Evolutionary conservation across 2,797 vertebrate genomes (phyloP).

Genomic region (Cheirogaleus major): DNA sequence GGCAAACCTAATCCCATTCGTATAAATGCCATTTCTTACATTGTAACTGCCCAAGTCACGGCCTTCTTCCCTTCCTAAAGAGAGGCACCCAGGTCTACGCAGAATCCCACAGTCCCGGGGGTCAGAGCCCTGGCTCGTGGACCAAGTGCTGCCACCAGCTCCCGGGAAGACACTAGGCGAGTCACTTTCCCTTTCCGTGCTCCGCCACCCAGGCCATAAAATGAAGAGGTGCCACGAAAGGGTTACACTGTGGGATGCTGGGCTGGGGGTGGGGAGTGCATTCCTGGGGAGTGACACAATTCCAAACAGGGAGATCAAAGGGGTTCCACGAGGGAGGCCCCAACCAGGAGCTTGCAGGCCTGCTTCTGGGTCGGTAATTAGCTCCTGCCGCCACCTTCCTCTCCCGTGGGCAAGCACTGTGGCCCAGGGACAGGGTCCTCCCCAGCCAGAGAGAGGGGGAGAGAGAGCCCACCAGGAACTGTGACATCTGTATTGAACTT

Average conservation of each 20-base stretch:
- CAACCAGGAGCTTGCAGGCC: conserved; percentile 69
- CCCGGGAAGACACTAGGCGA: neutral
- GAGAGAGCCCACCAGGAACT: conserved; percentile 63
- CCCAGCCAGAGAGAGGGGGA: neutral
- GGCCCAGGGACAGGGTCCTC: neutral
- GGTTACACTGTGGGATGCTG: conserved; percentile 61
- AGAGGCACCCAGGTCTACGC: neutral
- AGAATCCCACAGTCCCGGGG: rapidly evolving
- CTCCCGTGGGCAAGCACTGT: neutral
- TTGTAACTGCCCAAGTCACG: neutral
- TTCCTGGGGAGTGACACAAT: conserved; percentile 79
- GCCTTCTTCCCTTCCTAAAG: neutral
- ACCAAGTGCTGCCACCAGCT: neutral
- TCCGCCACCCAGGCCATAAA: neutral
- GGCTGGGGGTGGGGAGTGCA: conserved; percentile 49
- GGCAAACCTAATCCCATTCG: neutral
- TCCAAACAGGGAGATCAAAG: conserved; percentile 77
- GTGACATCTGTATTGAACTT: conserved; percentile 76
- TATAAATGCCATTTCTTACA: neutral
- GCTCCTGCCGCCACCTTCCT: conserved; percentile 72
- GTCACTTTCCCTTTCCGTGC: conserved; percentile 49
- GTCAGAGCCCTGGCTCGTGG: neutral
- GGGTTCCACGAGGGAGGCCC: conserved; percentile 55
- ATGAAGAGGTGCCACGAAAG: conserved; percentile 63
- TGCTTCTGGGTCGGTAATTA: conserved; percentile 71